Evolutionary conservation across 2,113 vertebrate species (phyloP).

Genomic region (Leptodactylus fuscus): DNA sequence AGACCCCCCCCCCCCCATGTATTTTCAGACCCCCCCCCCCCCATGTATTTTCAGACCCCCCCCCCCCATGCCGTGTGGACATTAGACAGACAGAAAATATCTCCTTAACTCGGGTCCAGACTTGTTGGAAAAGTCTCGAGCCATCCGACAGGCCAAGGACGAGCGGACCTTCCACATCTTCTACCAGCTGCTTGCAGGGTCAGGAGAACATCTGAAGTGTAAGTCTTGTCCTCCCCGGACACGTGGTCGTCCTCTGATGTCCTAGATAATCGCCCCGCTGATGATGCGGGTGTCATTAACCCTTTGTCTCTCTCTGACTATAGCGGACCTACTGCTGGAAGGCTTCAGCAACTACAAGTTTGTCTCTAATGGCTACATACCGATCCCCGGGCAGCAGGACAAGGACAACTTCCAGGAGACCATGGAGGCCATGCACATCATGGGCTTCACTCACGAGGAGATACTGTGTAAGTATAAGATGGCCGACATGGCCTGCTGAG

Average conservation of each 20-base stretch:
- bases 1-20: too few species aligned
- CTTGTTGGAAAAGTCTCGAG: constrained; percentile 95
- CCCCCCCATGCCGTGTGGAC: too few species aligned
- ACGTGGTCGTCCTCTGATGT: too few species aligned
- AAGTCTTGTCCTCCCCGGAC: constrained; percentile 67
- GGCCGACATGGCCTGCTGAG: background rate
- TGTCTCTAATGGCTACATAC: constrained; percentile 94
- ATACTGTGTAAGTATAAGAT: constrained; percentile 84
- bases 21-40: too few species aligned
- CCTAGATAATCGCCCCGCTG: too few species aligned
- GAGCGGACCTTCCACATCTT: constrained; percentile 97
- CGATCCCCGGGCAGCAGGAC: constrained; percentile 97
- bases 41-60: too few species aligned
- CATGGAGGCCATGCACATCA: constrained; percentile 98
- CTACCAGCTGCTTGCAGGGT: constrained; percentile 92
- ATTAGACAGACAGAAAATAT: too few species aligned
- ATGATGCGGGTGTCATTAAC: background rate
- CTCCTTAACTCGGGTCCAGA: constrained; percentile 83
- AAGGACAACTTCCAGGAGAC: constrained; percentile 99
- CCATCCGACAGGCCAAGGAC: constrained; percentile 97
- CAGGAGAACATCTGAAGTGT: constrained; percentile 94
- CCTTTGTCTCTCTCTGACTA: too few species aligned
- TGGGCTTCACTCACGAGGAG: constrained; percentile 97
- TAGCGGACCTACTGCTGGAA: constrained; percentile 92
- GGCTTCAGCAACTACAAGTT: constrained; percentile 94